Base-by-base conservation (phyloP, 2,113 vertebrate genomes). In the Prionailurus bengalensis region DNA sequence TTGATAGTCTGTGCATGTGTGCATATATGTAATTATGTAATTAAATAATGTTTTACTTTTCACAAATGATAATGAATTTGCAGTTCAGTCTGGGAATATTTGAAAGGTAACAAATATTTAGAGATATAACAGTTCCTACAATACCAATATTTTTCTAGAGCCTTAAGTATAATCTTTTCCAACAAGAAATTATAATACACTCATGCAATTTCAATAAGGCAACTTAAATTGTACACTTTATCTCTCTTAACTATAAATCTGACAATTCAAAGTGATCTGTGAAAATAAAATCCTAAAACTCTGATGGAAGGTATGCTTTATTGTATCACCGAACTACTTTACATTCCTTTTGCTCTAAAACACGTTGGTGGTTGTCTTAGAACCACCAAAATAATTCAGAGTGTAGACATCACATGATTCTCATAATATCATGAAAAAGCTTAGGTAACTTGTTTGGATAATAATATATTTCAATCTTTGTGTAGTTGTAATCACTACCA, bases 401-500 rank as follows among this genome's bases (percentile, higher is more conserved):
- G 21, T 74, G 4, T 21, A 73, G 51, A 21, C 13, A 79, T 89
- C 89, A 68, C 55, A 31, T 92, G 39, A n/a, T 74, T 80, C 39
- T 70, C 90, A 92, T 58, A 84, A 84, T 91, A 45, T 1, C 6
- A 90, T 51, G 65, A 96, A 84, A 74, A 84, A 89, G n/a, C 45
- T 23, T 91, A 39, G 96, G 15, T 29, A 96, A 91, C 14, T 68
- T 94, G 48, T 86, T 97, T 86, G 16, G 21, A 45, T 85, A n/a
- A 74, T 90, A 88, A 51, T 74, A 82, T 95, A 96, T 94, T 91
- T 89, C 36, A 96, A 87, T 83, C 12, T 87, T 96, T 78, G 79
- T 74, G 25, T 73, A 70, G 91, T 71, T 93, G 25, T 55, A 90
- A 51, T 73, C 33, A 29, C 17, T 82, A 33, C 9, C 65, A 96